Base-by-base conservation (phyloP, 2,113 vertebrate genomes). In the Paralichthys olivaceus region DNA sequence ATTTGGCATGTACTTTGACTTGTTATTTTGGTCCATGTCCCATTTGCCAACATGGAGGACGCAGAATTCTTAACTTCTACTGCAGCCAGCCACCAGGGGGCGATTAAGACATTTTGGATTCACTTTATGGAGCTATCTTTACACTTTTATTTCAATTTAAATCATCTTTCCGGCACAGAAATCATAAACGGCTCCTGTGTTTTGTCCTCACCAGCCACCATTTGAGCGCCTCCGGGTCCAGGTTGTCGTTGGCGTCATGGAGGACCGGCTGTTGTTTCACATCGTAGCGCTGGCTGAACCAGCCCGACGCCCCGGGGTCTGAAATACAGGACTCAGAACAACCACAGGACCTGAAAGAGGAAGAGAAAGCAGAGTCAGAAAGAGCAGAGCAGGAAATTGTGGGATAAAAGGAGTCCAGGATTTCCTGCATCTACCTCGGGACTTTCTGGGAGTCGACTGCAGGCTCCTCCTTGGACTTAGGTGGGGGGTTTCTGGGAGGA, bases 201-300 rank as follows among this genome's bases (percentile, higher is more conserved):
- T 64, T 25, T 12, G n/a, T 69, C 67, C 91, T 96, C 83, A 97
- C 95, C 95, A 96, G 80, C 95, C 96, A 97, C 96, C 95, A 96
- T 2, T 14, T 63, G 15, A 95, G 72, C 1, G 93, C 90, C 0
- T 78, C 69, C 0, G 25, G 51, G 25, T 95, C 84, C 12, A 97
- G 80, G 40, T 86, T 9, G 0, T 87, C 77, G 25, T 85, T 77
- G 13, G 69, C 3, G 0, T 26, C 69, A 0, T 0, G 85, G 62
- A 96, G 88, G 71, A 96, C 70, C 0, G 91, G 94, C 54, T 87
- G 55, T 75, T 91, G 40, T 0, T 83, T 29, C 1, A 12, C 22
- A 34, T 96, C 83, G 6, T 93, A 96, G 63, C 2, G 80, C 11
- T 81, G 19, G 1, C 76, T 84, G 82, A 97, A 96, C 96, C 95